phyloP scores from a whole-genome alignment of 2,888 invertebrate species.

The Lagria hirta region DNA sequence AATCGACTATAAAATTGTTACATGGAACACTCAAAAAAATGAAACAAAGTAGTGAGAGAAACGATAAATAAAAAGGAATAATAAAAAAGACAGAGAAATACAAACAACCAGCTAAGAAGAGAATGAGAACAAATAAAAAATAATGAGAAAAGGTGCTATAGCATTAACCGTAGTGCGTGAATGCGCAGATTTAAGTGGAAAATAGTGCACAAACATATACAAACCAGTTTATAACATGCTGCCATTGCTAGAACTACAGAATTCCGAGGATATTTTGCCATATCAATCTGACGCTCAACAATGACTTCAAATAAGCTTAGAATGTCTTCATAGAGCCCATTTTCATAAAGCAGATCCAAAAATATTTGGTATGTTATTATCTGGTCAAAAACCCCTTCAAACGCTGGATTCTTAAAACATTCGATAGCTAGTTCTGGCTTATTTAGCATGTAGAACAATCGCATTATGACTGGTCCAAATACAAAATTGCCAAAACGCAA shows the following conservation, averaged over 20 bases:
- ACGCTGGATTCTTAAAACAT: constrained; percentile 64
- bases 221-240: constrained; percentile 75
- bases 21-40: no score
- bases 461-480: constrained; percentile 83
- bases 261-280: constrained; percentile 68
- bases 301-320: constrained; percentile 65
- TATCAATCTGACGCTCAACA: constrained; percentile 62
- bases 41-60: no score
- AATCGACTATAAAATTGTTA: no score
- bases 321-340: constrained; percentile 68
- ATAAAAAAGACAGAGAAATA: no score
- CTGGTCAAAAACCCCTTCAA: constrained; percentile 73
- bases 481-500: constrained; percentile 75
- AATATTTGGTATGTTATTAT: constrained; percentile 66
- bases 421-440: constrained; percentile 67
- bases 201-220: constrained; percentile 26
- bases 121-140: no score
- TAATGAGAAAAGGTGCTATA: no score
- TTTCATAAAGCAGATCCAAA: constrained; percentile 70
- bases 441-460: constrained; percentile 71
- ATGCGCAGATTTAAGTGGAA: no score
- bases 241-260: constrained; percentile 67
- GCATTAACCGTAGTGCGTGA: no score
- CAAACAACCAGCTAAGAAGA: no score
- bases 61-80: no score